phyloP scores from a whole-genome alignment of 1,140 invertebrate genomes.

The Eupristina koningsbergeri region DNA sequence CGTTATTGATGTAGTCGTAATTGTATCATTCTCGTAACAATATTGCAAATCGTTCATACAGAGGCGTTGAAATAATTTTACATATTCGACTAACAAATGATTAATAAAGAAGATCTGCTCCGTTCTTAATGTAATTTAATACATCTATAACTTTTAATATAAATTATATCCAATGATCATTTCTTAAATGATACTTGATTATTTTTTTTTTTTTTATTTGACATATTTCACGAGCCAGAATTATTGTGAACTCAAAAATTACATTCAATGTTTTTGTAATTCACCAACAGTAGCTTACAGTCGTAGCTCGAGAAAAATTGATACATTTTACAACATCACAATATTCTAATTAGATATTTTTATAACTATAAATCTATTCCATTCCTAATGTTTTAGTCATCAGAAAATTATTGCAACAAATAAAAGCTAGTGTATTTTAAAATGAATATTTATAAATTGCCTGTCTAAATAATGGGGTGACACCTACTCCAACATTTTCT shows the following conservation, averaged over 20 bases:
- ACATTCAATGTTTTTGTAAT: too few relatives aligned
- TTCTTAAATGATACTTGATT: background rate
- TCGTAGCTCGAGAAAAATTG: too few relatives aligned
- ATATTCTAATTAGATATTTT: too few relatives aligned
- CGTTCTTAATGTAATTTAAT: too few relatives aligned
- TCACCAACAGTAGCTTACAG: background rate
- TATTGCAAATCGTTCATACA: conserved; percentile 33
- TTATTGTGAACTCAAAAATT: too few relatives aligned
- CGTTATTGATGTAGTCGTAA: conserved; percentile 27
- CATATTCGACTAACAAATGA: conserved; percentile 21
- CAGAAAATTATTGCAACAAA: too few relatives aligned
- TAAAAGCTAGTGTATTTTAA: too few relatives aligned
- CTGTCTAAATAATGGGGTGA: background rate
- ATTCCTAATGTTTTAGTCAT: too few relatives aligned
- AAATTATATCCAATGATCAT: background rate
- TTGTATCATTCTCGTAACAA: background rate
- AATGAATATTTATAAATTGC: background rate
- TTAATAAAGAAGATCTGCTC: background rate
- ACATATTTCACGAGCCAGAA: too few relatives aligned
- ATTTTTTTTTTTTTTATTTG: too few relatives aligned
- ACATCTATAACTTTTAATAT: background rate
- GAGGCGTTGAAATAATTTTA: conserved; percentile 24
- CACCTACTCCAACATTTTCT: background rate
- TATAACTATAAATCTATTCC: too few relatives aligned
- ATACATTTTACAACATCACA: background rate